Evolutionary conservation across 2,888 invertebrate genomes (phyloP), one percentile per base, ranked within the genome.

Genomic region (Galeopsomyia nigrocyanea): DNA sequence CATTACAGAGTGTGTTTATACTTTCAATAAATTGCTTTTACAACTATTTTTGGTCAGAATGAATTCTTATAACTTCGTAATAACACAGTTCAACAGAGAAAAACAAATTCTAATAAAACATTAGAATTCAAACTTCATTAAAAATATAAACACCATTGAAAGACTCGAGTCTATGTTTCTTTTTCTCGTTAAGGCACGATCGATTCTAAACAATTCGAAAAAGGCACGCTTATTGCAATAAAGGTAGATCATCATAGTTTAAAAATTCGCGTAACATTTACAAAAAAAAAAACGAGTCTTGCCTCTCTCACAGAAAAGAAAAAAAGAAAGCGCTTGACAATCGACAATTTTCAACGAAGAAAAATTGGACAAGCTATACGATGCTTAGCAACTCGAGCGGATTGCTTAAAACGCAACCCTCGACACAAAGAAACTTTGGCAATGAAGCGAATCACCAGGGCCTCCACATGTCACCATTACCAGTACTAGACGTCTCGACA

Each of bases 391-490:
- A 65, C 21, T 46, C 17, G 16, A 58, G 47, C 39, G 56, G 49
- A 70, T 60, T 63, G 22, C 56, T 14, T 49, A 19, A 26, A 10
- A 21, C 39, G 22, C 49, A 62, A 61, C 61, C 62, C 21, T 53
- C 47, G 9, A 21, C 26, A 5, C 5, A 26, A 39, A 39, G 13
- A 39, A 10, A 39, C 65, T 71, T 71, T 69, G 69, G 62, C 60
- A 50, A 14, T 21, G 10, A 60, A 17, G 39, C 14, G 17, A 57
- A 74, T 83, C 81, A 90, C 90, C 90, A 90, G 1, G 90, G 90
- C 68, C 90, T 86, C 90, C 90, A 90, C 88, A 90, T 90, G 77
- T 89, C 88, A 26, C 86, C 86, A 66, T 87, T 87, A 2, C 84
- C 82, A 53, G 80, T 78, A 6, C 82, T 77, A 39, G 82, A 74